These are phyloP conservation scores for Vidua macroura DNA, from an alignment of 2,113 vertebrate genomes.

Conservation along the genomic window DNA sequence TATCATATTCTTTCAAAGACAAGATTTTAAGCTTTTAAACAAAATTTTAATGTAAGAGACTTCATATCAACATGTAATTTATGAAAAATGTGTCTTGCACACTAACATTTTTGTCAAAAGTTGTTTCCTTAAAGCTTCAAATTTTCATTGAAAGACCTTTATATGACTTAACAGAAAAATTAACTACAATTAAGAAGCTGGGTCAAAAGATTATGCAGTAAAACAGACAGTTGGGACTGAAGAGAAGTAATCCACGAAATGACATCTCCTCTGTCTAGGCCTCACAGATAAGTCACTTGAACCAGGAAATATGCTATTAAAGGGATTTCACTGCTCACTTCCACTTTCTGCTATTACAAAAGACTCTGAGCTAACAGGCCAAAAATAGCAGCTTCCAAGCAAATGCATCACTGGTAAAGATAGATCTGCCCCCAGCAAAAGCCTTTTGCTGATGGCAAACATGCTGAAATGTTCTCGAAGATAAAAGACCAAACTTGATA, in stretches of 20 bases:
- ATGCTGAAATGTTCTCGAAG: not conserved
- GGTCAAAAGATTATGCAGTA: not conserved
- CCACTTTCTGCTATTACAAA: conserved; percentile 68
- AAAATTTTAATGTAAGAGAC: not conserved
- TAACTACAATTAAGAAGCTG: not conserved
- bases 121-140: not conserved
- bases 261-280: conserved; percentile 71
- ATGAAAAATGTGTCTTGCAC: not conserved
- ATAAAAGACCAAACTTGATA: not conserved
- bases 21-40: not conserved
- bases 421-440: not conserved
- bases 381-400: conserved; percentile 48
- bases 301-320: conserved; percentile 76
- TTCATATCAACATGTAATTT: not conserved
- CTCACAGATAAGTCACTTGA: conserved; percentile 73
- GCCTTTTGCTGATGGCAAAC: not conserved
- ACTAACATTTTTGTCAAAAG: not conserved
- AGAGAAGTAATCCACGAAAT: conserved; percentile 79
- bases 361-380: conserved; percentile 8
- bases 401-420: not conserved
- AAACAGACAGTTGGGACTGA: not conserved
- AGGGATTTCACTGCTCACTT: conserved; percentile 78
- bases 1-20: not conserved
- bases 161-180: not conserved
- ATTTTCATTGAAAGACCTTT: not conserved